phyloP scores from a whole-genome alignment of 1,140 invertebrate genomes.

The Polypedilum vanderplanki region DNA sequence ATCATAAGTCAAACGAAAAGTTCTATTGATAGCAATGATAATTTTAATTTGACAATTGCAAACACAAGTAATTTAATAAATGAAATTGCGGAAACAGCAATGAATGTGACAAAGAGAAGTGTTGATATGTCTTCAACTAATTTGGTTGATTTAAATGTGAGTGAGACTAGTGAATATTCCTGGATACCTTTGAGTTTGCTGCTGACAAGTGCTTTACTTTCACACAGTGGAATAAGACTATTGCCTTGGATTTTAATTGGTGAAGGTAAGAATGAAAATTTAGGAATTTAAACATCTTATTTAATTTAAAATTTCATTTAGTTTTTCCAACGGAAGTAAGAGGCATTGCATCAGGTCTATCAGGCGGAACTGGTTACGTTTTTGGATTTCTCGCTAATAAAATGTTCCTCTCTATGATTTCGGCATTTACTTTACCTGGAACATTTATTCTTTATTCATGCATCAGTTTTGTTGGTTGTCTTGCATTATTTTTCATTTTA shows the following conservation, averaged over 20 bases:
- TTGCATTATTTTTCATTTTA: slow-evolving; percentile 48
- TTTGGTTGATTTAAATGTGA: background rate
- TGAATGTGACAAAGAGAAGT: background rate
- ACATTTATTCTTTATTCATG: slow-evolving; percentile 55
- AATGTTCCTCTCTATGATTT: slow-evolving; percentile 57
- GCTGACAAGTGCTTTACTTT: slow-evolving; percentile 57
- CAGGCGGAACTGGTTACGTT: slow-evolving; percentile 62
- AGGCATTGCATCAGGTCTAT: slow-evolving; percentile 58
- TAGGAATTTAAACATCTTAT: slow-evolving; percentile 5
- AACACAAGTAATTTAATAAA: slow-evolving; percentile 30
- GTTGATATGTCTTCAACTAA: background rate
- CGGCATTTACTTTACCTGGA: slow-evolving; percentile 54
- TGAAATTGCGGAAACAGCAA: background rate
- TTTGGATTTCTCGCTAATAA: slow-evolving; percentile 67
- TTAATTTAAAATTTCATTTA: slow-evolving; percentile 34
- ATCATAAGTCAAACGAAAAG: slow-evolving; percentile 30
- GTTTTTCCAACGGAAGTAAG: slow-evolving; percentile 57
- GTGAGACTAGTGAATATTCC: slow-evolving; percentile 44
- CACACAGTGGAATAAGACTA: slow-evolving; percentile 60
- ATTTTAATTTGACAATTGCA: slow-evolving; percentile 32
- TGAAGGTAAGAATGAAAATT: slow-evolving; percentile 47
- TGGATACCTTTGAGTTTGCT: slow-evolving; percentile 64
- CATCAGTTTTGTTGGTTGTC: slow-evolving; percentile 53
- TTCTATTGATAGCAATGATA: background rate
- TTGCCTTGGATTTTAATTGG: slow-evolving; percentile 72